Base-by-base conservation (phyloP, 2,113 vertebrate species). In the Tringa solitaria region DNA sequence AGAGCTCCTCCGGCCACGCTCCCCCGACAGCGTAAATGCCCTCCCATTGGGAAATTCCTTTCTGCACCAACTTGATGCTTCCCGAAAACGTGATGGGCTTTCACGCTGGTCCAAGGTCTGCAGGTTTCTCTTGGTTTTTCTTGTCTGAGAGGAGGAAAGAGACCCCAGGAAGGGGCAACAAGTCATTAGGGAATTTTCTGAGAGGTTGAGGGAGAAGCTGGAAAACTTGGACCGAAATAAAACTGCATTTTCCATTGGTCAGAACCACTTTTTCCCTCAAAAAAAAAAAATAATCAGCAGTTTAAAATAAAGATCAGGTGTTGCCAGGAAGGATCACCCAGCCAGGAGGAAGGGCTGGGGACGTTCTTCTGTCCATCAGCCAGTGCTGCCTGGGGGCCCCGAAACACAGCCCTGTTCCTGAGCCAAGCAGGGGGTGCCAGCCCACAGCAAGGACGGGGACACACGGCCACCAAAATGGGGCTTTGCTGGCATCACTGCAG, bases 221-320 rank as follows among this genome's bases (percentile, higher is more conserved):
- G 50, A 45, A 30, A 61, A 65, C 22, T 22, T 57, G 28, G 28
- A 8, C 14, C 53, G 86, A 68, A 64, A 39, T 26, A 33, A 69
- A 91, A 21, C 12, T 4, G 30, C 0, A 0, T 67, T 87, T 84
- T 27, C 37, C 11, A 6, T 41, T 2, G 14, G 12, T 41, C 69
- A 82, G 63, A 50, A 13, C 8, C 41, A 35, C 12, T 32, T 39
- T 12, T 65, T 51, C 23, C 33, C 33, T 33, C 24, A 60, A 28
- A 35, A 37, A 37, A 35, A 35, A 24, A 30, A 64, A 84, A 30
- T 27, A 81, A 48, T 27, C 69, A 41, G 51, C 13, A 8, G 21
- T 61, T 45, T 37, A 9, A 53, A 64, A 43, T 20, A 41, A 19
- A 84, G 48, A 16, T 30, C 27, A 30, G 18, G 30, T 37, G 32